A percentile compares a stretch with the other conserved stretches of the same genome.
Conservation (phyloP, 2,113 vertebrate species). For the Pimephales promelas region DNA sequence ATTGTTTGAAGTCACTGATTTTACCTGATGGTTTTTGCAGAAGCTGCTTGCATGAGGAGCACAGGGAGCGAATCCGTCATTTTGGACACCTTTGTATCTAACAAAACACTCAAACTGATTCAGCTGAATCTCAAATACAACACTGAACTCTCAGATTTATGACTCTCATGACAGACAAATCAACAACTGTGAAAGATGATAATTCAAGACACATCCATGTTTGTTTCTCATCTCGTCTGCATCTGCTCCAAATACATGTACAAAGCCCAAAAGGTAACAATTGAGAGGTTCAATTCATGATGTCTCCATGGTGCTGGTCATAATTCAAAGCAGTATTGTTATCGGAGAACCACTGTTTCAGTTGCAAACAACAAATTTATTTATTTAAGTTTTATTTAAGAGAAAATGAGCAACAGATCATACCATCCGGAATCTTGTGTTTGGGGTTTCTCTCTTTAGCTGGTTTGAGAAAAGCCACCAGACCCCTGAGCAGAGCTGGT, state of each 20-base stretch:
- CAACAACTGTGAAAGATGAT: background rate
- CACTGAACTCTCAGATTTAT: constrained; percentile 1
- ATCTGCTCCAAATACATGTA: background rate
- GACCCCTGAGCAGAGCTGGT: constrained; percentile 70
- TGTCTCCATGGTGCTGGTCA: background rate
- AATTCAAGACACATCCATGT: background rate
- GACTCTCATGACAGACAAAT: background rate
- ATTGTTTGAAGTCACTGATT: background rate
- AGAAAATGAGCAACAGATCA: constrained; percentile 25
- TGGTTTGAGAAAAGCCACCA: constrained; percentile 77
- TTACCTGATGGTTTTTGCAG: constrained; percentile 64
- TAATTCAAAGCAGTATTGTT: constrained; percentile 7
- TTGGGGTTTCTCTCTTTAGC: constrained; percentile 50
- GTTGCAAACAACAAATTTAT: background rate
- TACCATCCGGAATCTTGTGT: constrained; percentile 61
- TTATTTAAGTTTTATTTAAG: too few relatives aligned
- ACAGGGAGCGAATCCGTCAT: constrained; percentile 62
- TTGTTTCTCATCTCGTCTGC: background rate
- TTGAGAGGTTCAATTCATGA: background rate
- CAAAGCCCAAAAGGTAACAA: constrained; percentile 6
- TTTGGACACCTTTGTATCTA: constrained; percentile 58
- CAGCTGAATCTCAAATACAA: background rate
- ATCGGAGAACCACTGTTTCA: constrained; percentile 10
- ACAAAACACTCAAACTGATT: background rate
- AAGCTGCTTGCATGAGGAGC: constrained; percentile 83